Evolutionary conservation across 1,140 invertebrate species (phyloP).

Genomic region (Trichomalopsis sarcophagae): DNA sequence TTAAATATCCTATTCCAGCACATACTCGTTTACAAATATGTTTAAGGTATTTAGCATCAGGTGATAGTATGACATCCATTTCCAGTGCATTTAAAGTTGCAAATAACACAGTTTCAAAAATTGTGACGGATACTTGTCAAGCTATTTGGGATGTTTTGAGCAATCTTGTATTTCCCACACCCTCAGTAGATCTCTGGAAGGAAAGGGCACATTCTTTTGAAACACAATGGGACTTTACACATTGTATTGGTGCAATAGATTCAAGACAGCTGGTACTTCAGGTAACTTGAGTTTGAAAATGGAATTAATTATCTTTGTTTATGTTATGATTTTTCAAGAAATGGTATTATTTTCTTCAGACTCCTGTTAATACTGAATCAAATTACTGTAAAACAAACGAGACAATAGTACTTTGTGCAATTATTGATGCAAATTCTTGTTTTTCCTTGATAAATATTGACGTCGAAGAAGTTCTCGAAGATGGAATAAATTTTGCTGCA

Average conservation of each 20-base stretch:
- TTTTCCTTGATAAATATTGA: slow-evolving; percentile 18
- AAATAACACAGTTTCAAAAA: slow-evolving; percentile 25
- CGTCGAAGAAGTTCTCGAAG: not conserved
- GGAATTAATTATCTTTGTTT: not conserved
- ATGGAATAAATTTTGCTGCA: not conserved
- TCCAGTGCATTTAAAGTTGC: not conserved
- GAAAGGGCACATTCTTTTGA: slow-evolving; percentile 5
- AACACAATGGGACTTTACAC: slow-evolving; percentile 18
- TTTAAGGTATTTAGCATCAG: slow-evolving; percentile 34
- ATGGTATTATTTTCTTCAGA: not conserved
- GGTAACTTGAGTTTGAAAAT: slow-evolving; percentile 10
- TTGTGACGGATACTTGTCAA: slow-evolving; percentile 22
- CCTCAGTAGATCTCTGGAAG: not conserved
- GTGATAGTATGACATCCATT: slow-evolving; percentile 21
- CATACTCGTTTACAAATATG: slow-evolving; percentile 24
- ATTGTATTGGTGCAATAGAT: slow-evolving; percentile 22
- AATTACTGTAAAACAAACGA: not conserved
- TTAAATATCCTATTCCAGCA: slow-evolving; percentile 23
- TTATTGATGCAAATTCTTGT: slow-evolving; percentile 24
- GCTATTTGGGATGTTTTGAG: slow-evolving; percentile 30
- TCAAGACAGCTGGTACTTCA: slow-evolving; percentile 22
- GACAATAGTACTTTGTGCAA: slow-evolving; percentile 1
- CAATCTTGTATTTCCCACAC: slow-evolving; percentile 6
- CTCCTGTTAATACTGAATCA: not conserved
- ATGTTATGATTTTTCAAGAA: not conserved